Evolutionary conservation across 2,888 invertebrate genomes (phyloP).

Genomic region (Troides helena): DNA sequence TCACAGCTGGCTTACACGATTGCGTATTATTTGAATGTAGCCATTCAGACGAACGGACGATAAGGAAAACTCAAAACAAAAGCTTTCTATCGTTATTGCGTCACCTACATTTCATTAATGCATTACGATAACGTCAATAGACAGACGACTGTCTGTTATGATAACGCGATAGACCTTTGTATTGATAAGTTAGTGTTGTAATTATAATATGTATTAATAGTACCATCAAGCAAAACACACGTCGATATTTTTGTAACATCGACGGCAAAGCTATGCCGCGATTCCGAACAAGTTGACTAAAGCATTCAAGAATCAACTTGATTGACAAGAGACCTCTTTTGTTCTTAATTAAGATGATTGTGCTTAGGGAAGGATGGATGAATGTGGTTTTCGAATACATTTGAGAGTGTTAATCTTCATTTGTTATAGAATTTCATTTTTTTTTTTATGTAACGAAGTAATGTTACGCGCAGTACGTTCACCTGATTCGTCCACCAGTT

Average conservation of each 20-base stretch:
- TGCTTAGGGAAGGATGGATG: too few species aligned
- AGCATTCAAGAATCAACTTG: background rate
- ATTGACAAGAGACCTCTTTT: background rate
- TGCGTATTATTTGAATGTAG: conserved; percentile 15
- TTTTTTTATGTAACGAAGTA: too few species aligned
- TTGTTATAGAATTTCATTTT: too few species aligned
- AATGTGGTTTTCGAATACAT: too few species aligned
- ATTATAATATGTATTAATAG: conserved; percentile 9
- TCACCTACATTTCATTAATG: conserved; percentile 22
- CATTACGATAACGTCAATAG: conserved; percentile 16
- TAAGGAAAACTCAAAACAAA: conserved; percentile 27
- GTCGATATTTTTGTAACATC: background rate
- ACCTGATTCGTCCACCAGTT: too few species aligned
- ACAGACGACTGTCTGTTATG: conserved; percentile 13
- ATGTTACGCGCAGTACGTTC: too few species aligned
- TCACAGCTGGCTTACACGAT: conserved; percentile 6
- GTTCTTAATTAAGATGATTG: too few species aligned
- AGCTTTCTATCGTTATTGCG: conserved; percentile 21
- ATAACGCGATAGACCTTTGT: conserved; percentile 15
- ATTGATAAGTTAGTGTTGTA: conserved; percentile 5
- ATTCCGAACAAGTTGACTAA: background rate
- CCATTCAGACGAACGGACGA: conserved; percentile 20
- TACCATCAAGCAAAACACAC: conserved; percentile 1
- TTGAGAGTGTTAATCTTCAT: too few species aligned
- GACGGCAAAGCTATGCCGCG: background rate